Percentiles rank a stretch among this genome's conserved stretches.
phyloP scores from a whole-genome alignment of 1,140 invertebrate genomes.

The Oscheius sp. region DNA sequence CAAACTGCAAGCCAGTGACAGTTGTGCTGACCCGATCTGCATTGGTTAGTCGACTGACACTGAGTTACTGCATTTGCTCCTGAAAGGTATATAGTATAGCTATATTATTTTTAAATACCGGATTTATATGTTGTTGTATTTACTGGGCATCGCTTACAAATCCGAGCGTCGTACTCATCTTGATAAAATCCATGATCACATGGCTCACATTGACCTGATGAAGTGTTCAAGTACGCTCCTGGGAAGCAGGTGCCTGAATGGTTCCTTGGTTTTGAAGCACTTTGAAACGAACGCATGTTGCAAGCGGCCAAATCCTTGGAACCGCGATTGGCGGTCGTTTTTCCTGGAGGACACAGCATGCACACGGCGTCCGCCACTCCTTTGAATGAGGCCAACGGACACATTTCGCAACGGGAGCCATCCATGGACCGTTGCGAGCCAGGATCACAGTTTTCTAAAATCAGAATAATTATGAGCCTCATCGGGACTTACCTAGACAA shows the following conservation, averaged over 20 bases:
- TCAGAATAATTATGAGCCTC: not conserved
- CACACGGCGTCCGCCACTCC: constrained; percentile 12
- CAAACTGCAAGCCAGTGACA: constrained; percentile 68
- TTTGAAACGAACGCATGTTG: constrained; percentile 8
- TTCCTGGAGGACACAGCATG: constrained; percentile 29
- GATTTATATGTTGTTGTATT: constrained; percentile 22
- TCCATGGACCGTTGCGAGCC: constrained; percentile 24
- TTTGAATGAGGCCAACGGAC: constrained; percentile 32
- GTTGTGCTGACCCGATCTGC: constrained; percentile 37
- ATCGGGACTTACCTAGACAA: constrained; percentile 8
- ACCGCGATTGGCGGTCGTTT: constrained; percentile 12
- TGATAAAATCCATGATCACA: constrained; percentile 21
- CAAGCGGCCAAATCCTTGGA: constrained; percentile 13
- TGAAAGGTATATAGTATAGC: not conserved
- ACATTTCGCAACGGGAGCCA: constrained; percentile 27
- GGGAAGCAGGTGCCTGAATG: constrained; percentile 18
- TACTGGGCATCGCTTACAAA: constrained; percentile 24
- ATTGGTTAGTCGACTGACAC: constrained; percentile 43
- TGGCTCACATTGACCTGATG: constrained; percentile 20
- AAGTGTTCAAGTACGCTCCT: constrained; percentile 5
- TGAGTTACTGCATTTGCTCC: constrained; percentile 65
- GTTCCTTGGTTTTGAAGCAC: not conserved
- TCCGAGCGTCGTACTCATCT: constrained; percentile 26
- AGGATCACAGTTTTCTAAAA: constrained; percentile 35
- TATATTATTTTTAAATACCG: not conserved